Evolutionary conservation across 2,797 vertebrate genomes (phyloP).

Genomic region (Smutsia gigantea): DNA sequence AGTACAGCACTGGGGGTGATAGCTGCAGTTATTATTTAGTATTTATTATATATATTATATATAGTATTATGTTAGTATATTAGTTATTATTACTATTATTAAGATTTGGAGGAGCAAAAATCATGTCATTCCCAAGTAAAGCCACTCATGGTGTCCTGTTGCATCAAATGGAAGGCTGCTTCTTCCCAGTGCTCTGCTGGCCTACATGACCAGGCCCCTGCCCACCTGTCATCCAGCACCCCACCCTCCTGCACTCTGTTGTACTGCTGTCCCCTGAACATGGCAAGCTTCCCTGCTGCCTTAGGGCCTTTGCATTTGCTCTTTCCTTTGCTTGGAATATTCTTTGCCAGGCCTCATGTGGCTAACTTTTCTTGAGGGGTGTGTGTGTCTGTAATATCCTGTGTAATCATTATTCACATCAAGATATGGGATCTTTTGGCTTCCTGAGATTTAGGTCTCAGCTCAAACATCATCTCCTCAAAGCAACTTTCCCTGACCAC

Average conservation of each 20-base stretch:
- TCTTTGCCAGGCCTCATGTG: background rate
- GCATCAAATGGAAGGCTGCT: background rate
- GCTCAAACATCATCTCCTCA: background rate
- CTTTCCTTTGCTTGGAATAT: constrained; percentile 28
- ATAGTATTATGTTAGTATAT: too few relatives aligned
- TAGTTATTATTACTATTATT: background rate
- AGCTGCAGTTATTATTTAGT: background rate
- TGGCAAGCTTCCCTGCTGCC: background rate
- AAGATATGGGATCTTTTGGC: background rate
- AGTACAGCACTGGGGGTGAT: background rate
- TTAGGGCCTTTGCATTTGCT: background rate
- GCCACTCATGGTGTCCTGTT: background rate
- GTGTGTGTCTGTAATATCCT: background rate
- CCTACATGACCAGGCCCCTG: background rate
- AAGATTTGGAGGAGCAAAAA: background rate
- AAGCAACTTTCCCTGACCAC: background rate
- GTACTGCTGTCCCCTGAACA: background rate
- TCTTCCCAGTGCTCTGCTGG: background rate
- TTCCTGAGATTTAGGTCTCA: background rate
- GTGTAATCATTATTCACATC: background rate
- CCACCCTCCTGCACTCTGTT: background rate
- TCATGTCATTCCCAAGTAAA: background rate
- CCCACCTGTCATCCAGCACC: background rate
- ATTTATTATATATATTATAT: too few relatives aligned
- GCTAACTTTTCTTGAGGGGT: background rate